Evolutionary conservation across 2,113 vertebrate genomes (phyloP).

Genomic region (Bufo bufo): DNA sequence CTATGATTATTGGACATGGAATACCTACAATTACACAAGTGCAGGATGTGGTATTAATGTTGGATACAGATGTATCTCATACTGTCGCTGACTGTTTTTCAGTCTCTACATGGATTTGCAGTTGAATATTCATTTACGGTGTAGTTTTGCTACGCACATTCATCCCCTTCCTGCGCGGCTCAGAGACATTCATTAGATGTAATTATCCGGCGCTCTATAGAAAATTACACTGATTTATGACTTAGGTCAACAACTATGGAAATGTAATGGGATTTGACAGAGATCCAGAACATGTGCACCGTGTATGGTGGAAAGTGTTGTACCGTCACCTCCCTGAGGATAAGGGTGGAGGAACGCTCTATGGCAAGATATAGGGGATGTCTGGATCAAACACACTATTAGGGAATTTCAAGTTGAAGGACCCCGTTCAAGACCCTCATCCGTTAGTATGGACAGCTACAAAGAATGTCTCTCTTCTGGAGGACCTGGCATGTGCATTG

Average conservation of each 20-base stretch:
- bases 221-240: slow-evolving; percentile 22
- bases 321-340: not conserved
- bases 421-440: no score
- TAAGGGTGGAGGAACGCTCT: not conserved
- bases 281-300: slow-evolving; percentile 3
- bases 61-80: not conserved
- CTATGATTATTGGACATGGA: slow-evolving; percentile 88
- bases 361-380: not conserved
- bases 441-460: no score
- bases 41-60: not conserved
- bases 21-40: slow-evolving; percentile 77
- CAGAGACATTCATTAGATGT: slow-evolving; percentile 4
- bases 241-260: not conserved
- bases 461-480: no score
- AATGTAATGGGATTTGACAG: not conserved
- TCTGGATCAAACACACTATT: not conserved
- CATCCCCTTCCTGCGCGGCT: not conserved
- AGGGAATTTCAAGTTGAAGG: no score
- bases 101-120: no score
- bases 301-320: not conserved
- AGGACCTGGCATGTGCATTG: no score
- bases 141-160: slow-evolving; percentile 10
- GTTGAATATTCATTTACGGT: not conserved
- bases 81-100: no score
- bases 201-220: slow-evolving; percentile 42